Conservation (phyloP, 2,113 vertebrate species). For the Clarias magur region DNA sequence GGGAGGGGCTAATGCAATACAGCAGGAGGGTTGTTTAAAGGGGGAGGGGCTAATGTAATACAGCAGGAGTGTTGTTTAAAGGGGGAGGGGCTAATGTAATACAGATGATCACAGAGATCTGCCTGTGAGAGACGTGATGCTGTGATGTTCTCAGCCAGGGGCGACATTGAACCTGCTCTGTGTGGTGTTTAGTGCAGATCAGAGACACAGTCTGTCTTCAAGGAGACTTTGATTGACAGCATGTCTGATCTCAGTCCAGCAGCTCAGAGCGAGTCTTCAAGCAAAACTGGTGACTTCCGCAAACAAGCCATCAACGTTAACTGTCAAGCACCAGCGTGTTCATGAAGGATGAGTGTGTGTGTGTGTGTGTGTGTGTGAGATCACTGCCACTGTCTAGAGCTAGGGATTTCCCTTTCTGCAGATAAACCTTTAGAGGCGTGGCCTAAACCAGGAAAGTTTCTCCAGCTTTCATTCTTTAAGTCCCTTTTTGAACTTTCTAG, state of each 20-base stretch:
- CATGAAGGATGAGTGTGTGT: neutral
- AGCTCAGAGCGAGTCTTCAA: neutral
- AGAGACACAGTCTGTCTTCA: neutral
- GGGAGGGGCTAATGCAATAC: neutral
- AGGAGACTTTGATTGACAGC: neutral
- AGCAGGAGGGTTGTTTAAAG: neutral
- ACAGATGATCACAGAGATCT: neutral
- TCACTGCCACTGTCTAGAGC: neutral
- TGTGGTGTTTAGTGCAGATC: neutral
- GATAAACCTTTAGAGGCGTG: neutral
- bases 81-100: neutral
- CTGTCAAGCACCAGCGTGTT: neutral
- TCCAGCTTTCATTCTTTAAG: neutral
- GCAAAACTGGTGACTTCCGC: neutral
- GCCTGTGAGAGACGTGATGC: neutral
- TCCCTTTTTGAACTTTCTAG: too few relatives aligned
- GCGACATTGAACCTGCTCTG: neutral
- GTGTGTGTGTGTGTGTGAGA: neutral
- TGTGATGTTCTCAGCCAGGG: neutral
- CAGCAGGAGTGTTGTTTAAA: too few relatives aligned
- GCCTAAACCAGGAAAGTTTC: neutral
- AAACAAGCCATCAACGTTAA: neutral
- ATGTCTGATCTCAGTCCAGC: neutral
- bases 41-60: too few relatives aligned
- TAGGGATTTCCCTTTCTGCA: neutral